phyloP scores from a whole-genome alignment of 2,797 vertebrate species.

The Eulemur albifrons region DNA sequence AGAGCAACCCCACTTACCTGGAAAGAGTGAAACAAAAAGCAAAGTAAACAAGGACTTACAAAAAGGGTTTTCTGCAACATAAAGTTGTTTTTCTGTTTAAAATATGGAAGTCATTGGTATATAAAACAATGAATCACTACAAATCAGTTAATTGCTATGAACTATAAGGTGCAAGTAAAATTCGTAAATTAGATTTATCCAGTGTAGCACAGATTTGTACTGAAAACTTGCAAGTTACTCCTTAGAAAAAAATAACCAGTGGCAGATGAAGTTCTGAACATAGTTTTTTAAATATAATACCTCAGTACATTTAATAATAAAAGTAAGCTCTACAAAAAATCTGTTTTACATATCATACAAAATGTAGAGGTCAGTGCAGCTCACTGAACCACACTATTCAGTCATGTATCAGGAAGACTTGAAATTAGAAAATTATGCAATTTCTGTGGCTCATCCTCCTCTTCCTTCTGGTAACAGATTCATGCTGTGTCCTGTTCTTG shows the following conservation, averaged over 20 bases:
- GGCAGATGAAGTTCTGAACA: slow-evolving; percentile 85
- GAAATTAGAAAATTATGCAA: slow-evolving; percentile 89
- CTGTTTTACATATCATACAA: slow-evolving; percentile 92
- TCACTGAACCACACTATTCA: slow-evolving; percentile 85
- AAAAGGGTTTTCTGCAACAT: slow-evolving; percentile 75
- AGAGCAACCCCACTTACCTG: slow-evolving; percentile 33
- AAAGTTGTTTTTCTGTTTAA: slow-evolving; percentile 66
- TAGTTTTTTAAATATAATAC: slow-evolving; percentile 86
- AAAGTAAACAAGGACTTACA: slow-evolving; percentile 65
- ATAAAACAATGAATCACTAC: slow-evolving; percentile 82
- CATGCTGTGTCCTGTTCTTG: slow-evolving; percentile 67
- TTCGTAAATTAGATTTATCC: slow-evolving; percentile 81
- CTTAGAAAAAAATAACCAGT: slow-evolving; percentile 83
- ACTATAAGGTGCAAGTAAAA: slow-evolving; percentile 83
- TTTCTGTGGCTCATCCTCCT: slow-evolving; percentile 87
- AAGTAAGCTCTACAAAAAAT: slow-evolving; percentile 94
- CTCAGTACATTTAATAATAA: slow-evolving; percentile 89
- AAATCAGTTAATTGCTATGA: slow-evolving; percentile 81
- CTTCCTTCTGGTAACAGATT: slow-evolving; percentile 83
- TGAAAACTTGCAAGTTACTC: slow-evolving; percentile 89
- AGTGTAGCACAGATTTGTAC: slow-evolving; percentile 86
- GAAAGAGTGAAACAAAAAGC: slow-evolving; percentile 64
- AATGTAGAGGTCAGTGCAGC: slow-evolving; percentile 89
- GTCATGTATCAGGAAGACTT: slow-evolving; percentile 94
- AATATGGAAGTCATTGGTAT: slow-evolving; percentile 78